phyloP scores from a whole-genome alignment of 2,797 vertebrate species.

The Sebastes diaconus region DNA sequence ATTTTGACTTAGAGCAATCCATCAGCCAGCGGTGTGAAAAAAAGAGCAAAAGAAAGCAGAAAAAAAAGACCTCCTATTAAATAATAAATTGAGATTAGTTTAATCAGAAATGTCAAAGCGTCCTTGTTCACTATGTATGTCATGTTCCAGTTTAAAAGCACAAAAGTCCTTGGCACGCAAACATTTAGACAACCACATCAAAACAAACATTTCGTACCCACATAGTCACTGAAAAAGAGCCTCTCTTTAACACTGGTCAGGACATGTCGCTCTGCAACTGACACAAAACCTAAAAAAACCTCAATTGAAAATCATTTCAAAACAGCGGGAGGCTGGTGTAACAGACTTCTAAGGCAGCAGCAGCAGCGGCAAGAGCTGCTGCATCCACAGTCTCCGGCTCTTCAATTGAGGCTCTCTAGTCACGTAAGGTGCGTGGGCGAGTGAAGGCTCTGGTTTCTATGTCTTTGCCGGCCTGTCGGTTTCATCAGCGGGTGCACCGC shows the following conservation, averaged over 20 bases:
- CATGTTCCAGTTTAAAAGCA: neutral
- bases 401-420: slow-evolving; percentile 71
- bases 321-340: slow-evolving; percentile 48
- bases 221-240: slow-evolving; percentile 26
- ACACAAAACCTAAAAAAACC: slow-evolving; percentile 27
- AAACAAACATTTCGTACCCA: slow-evolving; percentile 14
- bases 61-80: neutral
- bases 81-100: slow-evolving; percentile 4
- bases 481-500: slow-evolving; percentile 71
- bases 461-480: slow-evolving; percentile 73
- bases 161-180: neutral
- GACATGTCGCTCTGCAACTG: slow-evolving; percentile 25
- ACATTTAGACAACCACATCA: neutral
- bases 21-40: neutral
- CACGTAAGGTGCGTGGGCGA: slow-evolving; percentile 76
- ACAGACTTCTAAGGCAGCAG: slow-evolving; percentile 56
- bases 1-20: slow-evolving; percentile 11
- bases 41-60: neutral
- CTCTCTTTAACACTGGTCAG: slow-evolving; percentile 40
- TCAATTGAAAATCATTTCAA: slow-evolving; percentile 55
- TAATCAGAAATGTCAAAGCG: slow-evolving; percentile 10
- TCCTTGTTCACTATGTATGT: neutral
- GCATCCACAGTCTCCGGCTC: slow-evolving; percentile 61
- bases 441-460: slow-evolving; percentile 66
- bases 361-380: slow-evolving; percentile 50